Conservation (phyloP, 2,113 vertebrate genomes). For the Gulo gulo region DNA sequence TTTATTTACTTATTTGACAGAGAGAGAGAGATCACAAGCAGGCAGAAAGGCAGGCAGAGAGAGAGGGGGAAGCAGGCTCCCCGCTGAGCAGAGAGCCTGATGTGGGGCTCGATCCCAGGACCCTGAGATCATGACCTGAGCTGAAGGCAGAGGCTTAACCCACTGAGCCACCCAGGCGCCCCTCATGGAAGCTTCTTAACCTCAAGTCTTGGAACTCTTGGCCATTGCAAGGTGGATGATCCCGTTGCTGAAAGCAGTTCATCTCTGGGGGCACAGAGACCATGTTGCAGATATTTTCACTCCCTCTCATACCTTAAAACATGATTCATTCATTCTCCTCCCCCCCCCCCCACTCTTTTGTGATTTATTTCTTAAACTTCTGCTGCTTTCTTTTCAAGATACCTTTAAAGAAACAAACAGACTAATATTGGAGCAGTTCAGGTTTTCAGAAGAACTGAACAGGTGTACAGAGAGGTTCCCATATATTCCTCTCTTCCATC, state of each 20-base stretch:
- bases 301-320: background rate
- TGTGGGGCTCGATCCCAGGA: too few relatives aligned
- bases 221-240: background rate
- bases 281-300: background rate
- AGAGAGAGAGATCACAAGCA: too few relatives aligned
- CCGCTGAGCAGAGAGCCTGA: too few relatives aligned
- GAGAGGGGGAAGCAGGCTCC: too few relatives aligned
- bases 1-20: too few relatives aligned
- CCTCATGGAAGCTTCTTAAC: background rate
- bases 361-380: background rate
- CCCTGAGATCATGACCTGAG: too few relatives aligned
- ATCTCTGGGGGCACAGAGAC: background rate
- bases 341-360: background rate
- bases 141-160: too few relatives aligned
- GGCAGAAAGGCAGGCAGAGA: too few relatives aligned
- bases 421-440: background rate
- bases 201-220: background rate
- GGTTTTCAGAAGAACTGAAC: background rate
- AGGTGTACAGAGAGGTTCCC: background rate
- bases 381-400: background rate
- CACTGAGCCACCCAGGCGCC: too few relatives aligned
- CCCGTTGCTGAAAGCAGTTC: background rate
- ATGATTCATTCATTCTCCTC: background rate
- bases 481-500: rapidly evolving
- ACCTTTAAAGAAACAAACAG: background rate